A percentile compares a stretch with the other conserved stretches of the same genome.
phyloP scores from a whole-genome alignment of 2,797 vertebrate genomes.

The Acridotheres tristis region DNA sequence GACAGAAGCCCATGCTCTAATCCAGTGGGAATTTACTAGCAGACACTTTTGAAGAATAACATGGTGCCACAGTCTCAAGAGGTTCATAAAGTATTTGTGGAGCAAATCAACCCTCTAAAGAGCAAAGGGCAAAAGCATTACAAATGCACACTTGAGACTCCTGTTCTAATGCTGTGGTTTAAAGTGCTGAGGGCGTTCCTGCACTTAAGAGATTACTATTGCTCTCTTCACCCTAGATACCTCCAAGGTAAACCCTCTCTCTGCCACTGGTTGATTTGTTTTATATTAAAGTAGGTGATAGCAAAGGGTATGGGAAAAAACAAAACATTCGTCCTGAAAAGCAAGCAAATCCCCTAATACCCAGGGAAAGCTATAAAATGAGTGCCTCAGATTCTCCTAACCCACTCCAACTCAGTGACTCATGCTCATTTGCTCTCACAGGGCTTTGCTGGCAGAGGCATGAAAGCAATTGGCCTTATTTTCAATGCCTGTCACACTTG shows the following conservation, averaged over 20 bases:
- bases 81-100: conserved; percentile 7
- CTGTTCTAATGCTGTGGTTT: not conserved
- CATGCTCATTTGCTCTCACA: not conserved
- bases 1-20: not conserved
- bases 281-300: not conserved
- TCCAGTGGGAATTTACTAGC: not conserved
- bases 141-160: conserved; percentile 5
- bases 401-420: not conserved
- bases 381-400: not conserved
- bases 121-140: conserved; percentile 48
- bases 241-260: not conserved
- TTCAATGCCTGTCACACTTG: not conserved
- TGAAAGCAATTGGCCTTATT: not conserved
- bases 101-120: not conserved
- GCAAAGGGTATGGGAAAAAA: not conserved
- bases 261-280: not conserved
- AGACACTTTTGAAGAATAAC: not conserved
- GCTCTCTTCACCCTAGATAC: conserved; percentile 16
- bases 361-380: not conserved
- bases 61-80: not conserved
- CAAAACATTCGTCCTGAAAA: not conserved
- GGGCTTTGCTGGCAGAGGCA: not conserved
- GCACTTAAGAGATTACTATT: conserved; percentile 59
- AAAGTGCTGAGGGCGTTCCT: conserved; percentile 4
- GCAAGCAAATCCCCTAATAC: not conserved